A percentile compares a stretch with the other conserved stretches of the same genome.
phyloP scores from a whole-genome alignment of 2,888 invertebrate genomes.

The Microctonus brassicae region DNA sequence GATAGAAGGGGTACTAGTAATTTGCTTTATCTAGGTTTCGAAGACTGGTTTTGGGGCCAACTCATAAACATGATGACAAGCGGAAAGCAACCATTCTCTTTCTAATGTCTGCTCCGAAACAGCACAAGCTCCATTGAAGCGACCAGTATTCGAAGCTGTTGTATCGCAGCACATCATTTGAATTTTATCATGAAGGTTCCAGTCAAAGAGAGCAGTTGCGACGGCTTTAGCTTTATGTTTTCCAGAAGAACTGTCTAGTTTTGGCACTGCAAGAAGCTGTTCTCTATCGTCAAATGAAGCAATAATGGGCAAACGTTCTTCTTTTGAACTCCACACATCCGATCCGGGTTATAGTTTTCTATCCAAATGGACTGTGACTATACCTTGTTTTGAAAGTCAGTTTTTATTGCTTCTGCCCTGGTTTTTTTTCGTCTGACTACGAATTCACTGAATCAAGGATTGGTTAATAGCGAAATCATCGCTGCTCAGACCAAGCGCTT shows the following conservation, averaged over 20 bases:
- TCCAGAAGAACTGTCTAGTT: slow-evolving; percentile 19
- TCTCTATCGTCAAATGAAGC: slow-evolving; percentile 20
- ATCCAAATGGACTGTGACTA: slow-evolving; percentile 25
- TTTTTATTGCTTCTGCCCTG: not conserved
- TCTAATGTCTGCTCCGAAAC: not conserved
- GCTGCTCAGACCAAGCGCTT: not conserved
- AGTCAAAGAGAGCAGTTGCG: slow-evolving; percentile 5
- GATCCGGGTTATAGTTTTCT: slow-evolving; percentile 26
- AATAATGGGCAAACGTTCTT: slow-evolving; percentile 28
- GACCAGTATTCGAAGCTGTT: slow-evolving; percentile 31
- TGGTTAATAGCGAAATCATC: not conserved
- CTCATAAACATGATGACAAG: slow-evolving; percentile 6
- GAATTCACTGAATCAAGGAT: not conserved
- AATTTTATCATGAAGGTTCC: slow-evolving; percentile 21
- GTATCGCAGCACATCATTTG: slow-evolving; percentile 33
- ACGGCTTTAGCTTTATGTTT: slow-evolving; percentile 27
- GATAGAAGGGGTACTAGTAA: too few relatives aligned
- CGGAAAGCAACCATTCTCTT: not conserved
- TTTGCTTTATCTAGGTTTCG: too few relatives aligned
- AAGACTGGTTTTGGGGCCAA: not conserved
- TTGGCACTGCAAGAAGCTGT: slow-evolving; percentile 35
- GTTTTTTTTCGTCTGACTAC: not conserved
- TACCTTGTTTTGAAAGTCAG: not conserved
- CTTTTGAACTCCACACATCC: not conserved
- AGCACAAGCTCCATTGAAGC: not conserved